Evolutionary conservation across 1,140 invertebrate genomes (phyloP), one percentile per base, ranked within the genome.

Genomic region (Pseudobourletiella spinata): DNA sequence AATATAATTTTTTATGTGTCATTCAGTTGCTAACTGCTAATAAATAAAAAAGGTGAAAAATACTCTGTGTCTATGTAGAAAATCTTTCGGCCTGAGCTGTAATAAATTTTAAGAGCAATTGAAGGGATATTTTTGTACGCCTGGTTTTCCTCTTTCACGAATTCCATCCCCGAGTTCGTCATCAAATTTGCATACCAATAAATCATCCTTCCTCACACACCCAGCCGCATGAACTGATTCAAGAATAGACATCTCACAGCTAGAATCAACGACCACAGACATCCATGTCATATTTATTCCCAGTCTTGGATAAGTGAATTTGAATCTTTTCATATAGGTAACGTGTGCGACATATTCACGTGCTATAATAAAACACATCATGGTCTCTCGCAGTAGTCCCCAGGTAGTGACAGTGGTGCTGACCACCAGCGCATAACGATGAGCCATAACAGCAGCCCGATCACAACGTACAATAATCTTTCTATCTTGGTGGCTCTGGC

Each of bases 11-110:
- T 48, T 48, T 48, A 48, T 48, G 6, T 48, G 46, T 48, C 24
- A 48, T 48, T 48, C 46, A 20, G 11, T 48, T 48, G 46, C 46
- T 48, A 48, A 48, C 24, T 48, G 46, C 46, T 48, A 48, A 48
- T 18, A 48, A 48, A 25, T 48, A 15, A 11, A 8, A 20, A n/a
- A 48, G 24, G 6, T 6, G 8, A 48, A 48, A 20, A 48, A 25
- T 48, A 48, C 16, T 25, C 32, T 39, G 32, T 39, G 32, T 39
- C n/a, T 11, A 11, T 39, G 32, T 39, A n/a, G n/a, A n/a, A n/a
- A n/a, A n/a, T n/a, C n/a, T n/a, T n/a, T n/a, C n/a, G n/a, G n/a
- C n/a, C n/a, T n/a, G n/a, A n/a, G n/a, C n/a, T n/a, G n/a, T n/a
- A n/a, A n/a, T n/a, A n/a, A n/a, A n/a, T n/a, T n/a, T n/a, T n/a